phyloP scores from a whole-genome alignment of 2,888 invertebrate genomes.

The Heteropelma amictum region DNA sequence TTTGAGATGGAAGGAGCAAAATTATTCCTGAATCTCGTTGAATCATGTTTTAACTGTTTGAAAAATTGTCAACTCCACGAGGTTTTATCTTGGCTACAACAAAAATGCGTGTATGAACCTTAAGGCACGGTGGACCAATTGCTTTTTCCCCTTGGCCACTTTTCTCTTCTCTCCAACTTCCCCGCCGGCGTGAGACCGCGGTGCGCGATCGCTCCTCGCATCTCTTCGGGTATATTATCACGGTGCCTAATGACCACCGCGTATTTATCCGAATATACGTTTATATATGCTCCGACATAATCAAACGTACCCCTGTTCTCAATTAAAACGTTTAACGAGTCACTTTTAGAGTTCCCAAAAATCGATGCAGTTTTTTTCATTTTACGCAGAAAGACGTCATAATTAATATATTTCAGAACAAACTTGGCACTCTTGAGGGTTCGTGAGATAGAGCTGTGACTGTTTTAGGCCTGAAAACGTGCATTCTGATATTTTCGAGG shows the following conservation, averaged over 20 bases:
- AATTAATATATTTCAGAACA: too few species aligned
- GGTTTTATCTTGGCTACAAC: too few species aligned
- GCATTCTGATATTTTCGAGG: too few species aligned
- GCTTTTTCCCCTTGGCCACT: constrained; percentile 37
- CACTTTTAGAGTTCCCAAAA: constrained; percentile 49
- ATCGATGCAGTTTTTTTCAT: too few species aligned
- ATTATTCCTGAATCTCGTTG: too few species aligned
- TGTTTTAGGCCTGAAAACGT: too few species aligned
- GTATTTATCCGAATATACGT: constrained; percentile 26
- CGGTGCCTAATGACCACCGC: constrained; percentile 60
- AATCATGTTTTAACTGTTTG: neutral
- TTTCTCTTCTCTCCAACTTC: constrained; percentile 24
- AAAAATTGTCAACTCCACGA: neutral
- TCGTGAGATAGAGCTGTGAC: too few species aligned
- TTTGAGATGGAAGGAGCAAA: too few species aligned
- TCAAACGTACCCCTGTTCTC: constrained; percentile 44
- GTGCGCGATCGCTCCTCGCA: constrained; percentile 26
- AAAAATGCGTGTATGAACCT: constrained; percentile 17
- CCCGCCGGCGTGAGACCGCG: constrained; percentile 5
- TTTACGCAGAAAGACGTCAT: too few species aligned
- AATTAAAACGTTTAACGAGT: constrained; percentile 60
- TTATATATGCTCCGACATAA: constrained; percentile 27
- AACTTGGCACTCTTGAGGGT: too few species aligned
- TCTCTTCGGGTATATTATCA: constrained; percentile 56
- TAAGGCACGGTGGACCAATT: constrained; percentile 37